Conservation (phyloP, 2,797 vertebrate species). For the Tarsius wallacei region DNA sequence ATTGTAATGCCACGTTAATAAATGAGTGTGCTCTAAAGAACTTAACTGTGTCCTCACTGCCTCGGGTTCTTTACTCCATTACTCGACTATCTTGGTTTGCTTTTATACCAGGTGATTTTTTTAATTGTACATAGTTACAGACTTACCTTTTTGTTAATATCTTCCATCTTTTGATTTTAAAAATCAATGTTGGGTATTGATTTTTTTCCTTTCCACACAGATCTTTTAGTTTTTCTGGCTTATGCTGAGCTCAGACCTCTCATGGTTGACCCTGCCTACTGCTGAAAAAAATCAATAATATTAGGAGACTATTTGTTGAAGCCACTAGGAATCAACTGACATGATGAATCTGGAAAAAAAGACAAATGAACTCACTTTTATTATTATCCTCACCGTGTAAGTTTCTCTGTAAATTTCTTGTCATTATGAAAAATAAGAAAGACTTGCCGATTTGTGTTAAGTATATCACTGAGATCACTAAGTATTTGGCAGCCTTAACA, state of each 20-base stretch:
- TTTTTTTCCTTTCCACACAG: conserved; percentile 27
- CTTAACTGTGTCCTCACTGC: conserved; percentile 72
- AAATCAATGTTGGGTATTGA: conserved; percentile 58
- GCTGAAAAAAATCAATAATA: conserved; percentile 58
- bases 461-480: conserved; percentile 76
- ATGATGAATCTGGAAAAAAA: conserved; percentile 67
- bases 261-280: background rate
- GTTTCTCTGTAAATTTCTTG: conserved; percentile 76
- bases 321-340: conserved; percentile 51
- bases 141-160: conserved; percentile 61
- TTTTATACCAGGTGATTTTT: background rate
- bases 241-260: conserved; percentile 16
- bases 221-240: conserved; percentile 69
- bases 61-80: background rate
- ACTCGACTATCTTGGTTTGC: background rate
- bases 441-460: conserved; percentile 70
- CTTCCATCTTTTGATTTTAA: conserved; percentile 68
- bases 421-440: conserved; percentile 77
- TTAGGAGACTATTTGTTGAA: conserved; percentile 44
- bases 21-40: conserved; percentile 77
- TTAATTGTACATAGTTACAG: background rate
- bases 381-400: conserved; percentile 66
- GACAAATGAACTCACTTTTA: conserved; percentile 69
- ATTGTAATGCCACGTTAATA: conserved; percentile 81
- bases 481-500: conserved; percentile 82